Base-by-base conservation (phyloP, 2,888 invertebrate genomes). In the Drosophila dives region DNA sequence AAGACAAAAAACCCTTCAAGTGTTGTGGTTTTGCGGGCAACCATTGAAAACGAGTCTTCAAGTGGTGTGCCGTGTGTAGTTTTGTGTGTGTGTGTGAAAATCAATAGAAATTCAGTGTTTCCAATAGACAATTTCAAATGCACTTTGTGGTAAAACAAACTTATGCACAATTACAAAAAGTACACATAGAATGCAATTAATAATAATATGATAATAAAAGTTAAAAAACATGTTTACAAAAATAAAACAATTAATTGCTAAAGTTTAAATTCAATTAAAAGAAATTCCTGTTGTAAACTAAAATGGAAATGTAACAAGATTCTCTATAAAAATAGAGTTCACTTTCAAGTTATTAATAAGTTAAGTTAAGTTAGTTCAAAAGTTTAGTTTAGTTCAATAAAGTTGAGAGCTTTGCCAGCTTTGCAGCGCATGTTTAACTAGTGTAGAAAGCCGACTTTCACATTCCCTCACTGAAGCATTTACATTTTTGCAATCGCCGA, bases 1-100 rank as follows among this genome's bases (percentile, higher is more conserved):
- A 67, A 61, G 53, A 49, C 60, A 56, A 48, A 72, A 61, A 70
- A 49, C 34, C 71, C 54, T 59, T 72, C 1, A 54, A 69, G 58
- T 55, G 33, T 60, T 64, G 68, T 26, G 61, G 64, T 42, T 58
- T 54, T 68, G 66, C 15, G 65, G 59, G 2, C 15, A 61, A 36
- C 29, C 50, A 12, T n/a, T 15, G 15, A 23, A 7, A 6, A 17
- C 3, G 6, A 51, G 10, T 40, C 15, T 15, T 11, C 29, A 17
- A 49, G 55, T 76, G 50, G 53, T 6, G 29, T n/a, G n/a, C 49
- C 45, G 45, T 20, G 20, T 7, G 12, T 20, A 20, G 20, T 7
- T 45, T 7, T 45, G 29, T 29, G 29, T 29, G 29, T 23, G 20
- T 15, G 8, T 45, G 23, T 23, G 8, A 45, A 53, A 53, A 34